Conservation (phyloP, 2,888 invertebrate genomes). For the Antheraea yamamai region DNA sequence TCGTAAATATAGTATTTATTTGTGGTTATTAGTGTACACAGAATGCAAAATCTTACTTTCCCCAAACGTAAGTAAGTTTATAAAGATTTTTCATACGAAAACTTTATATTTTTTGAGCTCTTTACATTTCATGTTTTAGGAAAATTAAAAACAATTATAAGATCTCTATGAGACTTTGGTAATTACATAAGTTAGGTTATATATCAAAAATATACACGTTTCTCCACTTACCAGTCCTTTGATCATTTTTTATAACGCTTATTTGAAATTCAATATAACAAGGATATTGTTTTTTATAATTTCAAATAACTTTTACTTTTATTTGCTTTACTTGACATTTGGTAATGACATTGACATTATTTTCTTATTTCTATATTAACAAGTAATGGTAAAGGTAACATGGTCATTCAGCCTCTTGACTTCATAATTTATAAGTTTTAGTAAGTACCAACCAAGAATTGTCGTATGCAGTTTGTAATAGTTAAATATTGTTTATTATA, state of each 20-base stretch:
- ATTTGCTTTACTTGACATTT: neutral
- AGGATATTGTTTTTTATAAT: neutral
- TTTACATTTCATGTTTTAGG: neutral
- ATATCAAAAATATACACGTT: neutral
- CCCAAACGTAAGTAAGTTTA: neutral
- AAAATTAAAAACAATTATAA: neutral
- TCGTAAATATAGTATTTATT: neutral
- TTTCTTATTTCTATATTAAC: neutral
- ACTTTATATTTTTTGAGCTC: neutral
- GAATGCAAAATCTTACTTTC: neutral
- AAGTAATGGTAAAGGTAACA: neutral
- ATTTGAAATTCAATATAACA: neutral
- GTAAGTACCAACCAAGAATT: neutral
- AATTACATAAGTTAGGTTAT: neutral
- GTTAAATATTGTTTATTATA: neutral
- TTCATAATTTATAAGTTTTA: neutral
- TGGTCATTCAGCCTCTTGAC: neutral
- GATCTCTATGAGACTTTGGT: neutral
- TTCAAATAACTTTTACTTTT: neutral
- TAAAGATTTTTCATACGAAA: neutral
- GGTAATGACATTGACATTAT: neutral
- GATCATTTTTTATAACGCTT: slow-evolving; percentile 36
- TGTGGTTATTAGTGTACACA: neutral
- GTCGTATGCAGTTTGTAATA: neutral
- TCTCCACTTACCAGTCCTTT: slow-evolving; percentile 47